phyloP scores from a whole-genome alignment of 2,797 vertebrate genomes.

The Saxicola maurus region DNA sequence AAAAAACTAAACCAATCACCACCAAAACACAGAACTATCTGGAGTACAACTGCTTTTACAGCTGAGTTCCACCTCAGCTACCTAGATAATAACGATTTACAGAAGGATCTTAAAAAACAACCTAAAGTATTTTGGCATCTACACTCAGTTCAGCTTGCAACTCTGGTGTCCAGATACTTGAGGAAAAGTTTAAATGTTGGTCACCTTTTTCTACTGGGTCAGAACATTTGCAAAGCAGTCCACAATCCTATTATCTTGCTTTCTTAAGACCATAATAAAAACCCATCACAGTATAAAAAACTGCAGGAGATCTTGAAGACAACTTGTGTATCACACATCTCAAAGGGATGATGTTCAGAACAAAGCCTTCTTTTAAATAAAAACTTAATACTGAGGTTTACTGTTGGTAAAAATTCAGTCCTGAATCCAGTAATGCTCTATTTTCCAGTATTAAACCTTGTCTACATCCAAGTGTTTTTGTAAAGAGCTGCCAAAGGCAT shows the following conservation, averaged over 20 bases:
- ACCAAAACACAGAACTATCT: not conserved
- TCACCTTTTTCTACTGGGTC: not conserved
- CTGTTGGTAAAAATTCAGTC: not conserved
- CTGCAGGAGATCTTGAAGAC: not conserved
- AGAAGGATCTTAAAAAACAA: not conserved
- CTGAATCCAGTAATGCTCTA: not conserved
- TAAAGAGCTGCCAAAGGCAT: not conserved
- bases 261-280: not conserved
- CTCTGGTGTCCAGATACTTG: constrained; percentile 12
- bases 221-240: not conserved
- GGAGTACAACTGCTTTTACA: not conserved
- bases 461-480: not conserved
- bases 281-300: not conserved
- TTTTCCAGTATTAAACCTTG: not conserved
- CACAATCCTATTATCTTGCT: not conserved
- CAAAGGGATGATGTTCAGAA: not conserved
- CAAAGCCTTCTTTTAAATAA: not conserved
- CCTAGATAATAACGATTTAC: not conserved
- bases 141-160: not conserved
- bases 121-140: not conserved
- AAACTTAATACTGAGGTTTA: not conserved
- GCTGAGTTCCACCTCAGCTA: not conserved
- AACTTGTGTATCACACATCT: not conserved
- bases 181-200: not conserved
- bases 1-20: not conserved